Evolutionary conservation across 2,797 vertebrate genomes (phyloP).

Genomic region (Psittacula derbiana): DNA sequence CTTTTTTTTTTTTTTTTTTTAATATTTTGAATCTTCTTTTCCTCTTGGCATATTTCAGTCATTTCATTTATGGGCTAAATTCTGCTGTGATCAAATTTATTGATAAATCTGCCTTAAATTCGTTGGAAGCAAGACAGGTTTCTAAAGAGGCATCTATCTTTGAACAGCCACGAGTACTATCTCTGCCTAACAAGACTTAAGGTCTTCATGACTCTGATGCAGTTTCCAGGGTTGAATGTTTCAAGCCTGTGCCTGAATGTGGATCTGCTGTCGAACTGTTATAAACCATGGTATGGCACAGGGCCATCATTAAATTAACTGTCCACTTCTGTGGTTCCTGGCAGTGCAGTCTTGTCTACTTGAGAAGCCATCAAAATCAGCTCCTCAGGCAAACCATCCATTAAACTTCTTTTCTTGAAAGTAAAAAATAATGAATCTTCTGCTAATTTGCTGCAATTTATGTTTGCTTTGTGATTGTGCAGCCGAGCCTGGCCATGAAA

Average conservation of each 20-base stretch:
- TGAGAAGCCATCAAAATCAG: background rate
- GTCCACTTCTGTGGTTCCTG: background rate
- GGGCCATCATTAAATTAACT: conserved; percentile 26
- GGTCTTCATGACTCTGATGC: background rate
- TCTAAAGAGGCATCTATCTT: background rate
- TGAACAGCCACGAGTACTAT: background rate
- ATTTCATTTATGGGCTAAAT: background rate
- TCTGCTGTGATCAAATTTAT: background rate
- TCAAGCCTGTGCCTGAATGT: background rate
- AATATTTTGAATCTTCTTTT: background rate
- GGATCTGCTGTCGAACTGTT: background rate
- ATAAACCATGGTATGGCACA: background rate
- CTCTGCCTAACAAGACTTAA: background rate
- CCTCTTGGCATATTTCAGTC: background rate
- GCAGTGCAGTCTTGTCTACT: background rate
- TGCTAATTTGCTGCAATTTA: conserved; percentile 49
- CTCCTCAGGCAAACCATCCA: conserved; percentile 35
- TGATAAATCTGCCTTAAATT: background rate
- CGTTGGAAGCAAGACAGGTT: background rate
- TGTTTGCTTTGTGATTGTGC: conserved; percentile 34
- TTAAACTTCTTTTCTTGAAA: conserved; percentile 10
- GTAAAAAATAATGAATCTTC: background rate
- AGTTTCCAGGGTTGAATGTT: background rate
- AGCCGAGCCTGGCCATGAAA: background rate
- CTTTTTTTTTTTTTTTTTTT: background rate